These are phyloP conservation scores for Elgaria multicarinata DNA, from an alignment of 2,113 vertebrate genomes.

Conservation along the genomic window DNA sequence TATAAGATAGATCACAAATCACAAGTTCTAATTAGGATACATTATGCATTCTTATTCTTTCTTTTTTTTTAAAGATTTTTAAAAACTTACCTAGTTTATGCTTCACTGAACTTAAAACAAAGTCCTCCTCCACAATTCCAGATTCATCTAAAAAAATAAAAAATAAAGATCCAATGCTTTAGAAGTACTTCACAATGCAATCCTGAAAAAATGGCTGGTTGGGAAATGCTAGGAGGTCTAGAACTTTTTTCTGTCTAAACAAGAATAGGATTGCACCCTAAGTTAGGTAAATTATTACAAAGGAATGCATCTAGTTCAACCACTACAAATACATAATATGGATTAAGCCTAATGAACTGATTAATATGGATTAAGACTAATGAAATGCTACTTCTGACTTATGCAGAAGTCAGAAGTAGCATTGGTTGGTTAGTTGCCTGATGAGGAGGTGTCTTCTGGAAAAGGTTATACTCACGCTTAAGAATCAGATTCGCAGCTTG, in stretches of 20 bases:
- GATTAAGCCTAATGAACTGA: neutral
- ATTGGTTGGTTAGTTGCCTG: neutral
- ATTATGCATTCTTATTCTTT: neutral
- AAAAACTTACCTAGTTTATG: constrained; percentile 64
- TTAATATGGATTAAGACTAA: no score
- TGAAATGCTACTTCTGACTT: no score
- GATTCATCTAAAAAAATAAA: constrained; percentile 52
- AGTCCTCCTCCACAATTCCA: neutral
- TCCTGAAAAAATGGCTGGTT: no score
- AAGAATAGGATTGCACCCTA: no score
- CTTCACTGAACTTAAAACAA: neutral
- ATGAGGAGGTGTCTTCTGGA: no score
- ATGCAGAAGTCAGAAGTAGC: neutral
- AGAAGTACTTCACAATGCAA: neutral
- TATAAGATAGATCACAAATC: neutral
- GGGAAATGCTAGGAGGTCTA: no score
- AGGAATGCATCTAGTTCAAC: neutral
- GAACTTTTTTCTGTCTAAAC: no score
- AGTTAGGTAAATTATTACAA: neutral
- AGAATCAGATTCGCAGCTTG: no score
- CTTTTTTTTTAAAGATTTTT: constrained; percentile 27
- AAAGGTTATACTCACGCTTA: no score
- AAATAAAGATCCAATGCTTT: neutral
- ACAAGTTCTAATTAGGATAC: neutral
- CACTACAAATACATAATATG: neutral